Evolutionary conservation across 2,888 invertebrate species (phyloP).

Genomic region (Pelosia muscerda): DNA sequence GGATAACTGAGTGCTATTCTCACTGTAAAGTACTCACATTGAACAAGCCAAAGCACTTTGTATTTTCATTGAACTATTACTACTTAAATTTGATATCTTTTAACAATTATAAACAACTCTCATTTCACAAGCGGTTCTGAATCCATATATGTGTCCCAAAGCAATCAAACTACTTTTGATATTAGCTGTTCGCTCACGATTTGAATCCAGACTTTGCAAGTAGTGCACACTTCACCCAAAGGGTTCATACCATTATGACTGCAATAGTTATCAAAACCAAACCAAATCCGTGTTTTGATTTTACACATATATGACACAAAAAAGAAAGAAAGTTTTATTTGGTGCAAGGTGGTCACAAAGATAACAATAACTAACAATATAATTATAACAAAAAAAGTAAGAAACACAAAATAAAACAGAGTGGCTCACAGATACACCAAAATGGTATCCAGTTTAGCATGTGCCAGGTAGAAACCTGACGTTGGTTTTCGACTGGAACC

Average conservation of each 20-base stretch:
- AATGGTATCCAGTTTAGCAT: no score
- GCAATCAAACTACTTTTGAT: slow-evolving; percentile 2
- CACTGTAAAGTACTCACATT: not conserved
- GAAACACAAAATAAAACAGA: no score
- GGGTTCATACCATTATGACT: not conserved
- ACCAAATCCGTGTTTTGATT: not conserved
- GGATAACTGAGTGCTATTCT: no score
- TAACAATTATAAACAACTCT: not conserved
- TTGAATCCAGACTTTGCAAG: not conserved
- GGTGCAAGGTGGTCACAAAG: no score
- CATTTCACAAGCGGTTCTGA: not conserved
- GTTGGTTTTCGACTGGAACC: no score
- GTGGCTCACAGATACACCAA: no score
- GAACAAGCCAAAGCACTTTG: not conserved
- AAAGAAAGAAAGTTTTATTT: no score
- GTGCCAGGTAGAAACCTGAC: no score
- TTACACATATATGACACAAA: no score
- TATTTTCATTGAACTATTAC: not conserved
- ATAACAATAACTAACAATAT: no score
- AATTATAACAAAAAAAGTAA: no score
- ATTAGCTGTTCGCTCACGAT: not conserved
- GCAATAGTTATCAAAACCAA: not conserved
- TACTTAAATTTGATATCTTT: not conserved
- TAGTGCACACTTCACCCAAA: not conserved
- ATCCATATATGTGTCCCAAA: not conserved